Base-by-base conservation (phyloP, 2,797 vertebrate species). In the Notoglanidium macrostoma region DNA sequence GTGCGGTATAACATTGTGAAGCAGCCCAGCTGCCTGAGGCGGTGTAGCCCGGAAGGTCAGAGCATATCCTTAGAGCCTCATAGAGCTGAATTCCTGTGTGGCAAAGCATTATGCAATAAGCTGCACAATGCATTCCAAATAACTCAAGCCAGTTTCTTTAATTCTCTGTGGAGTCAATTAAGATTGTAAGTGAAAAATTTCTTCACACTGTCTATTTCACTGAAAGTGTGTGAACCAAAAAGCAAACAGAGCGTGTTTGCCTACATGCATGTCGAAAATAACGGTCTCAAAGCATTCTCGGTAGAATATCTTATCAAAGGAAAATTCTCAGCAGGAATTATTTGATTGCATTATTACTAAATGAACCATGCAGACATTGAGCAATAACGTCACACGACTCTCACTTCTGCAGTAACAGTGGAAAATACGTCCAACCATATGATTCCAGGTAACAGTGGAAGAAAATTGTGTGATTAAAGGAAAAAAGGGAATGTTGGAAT, bases 401-500 rank as follows among this genome's bases (percentile, higher is more conserved):
- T 87, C 76, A 90, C 80, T 90, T 86, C 85, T 21, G 84, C 74
- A 87, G 55, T 82, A 85, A 87, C 83, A 82, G 81, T 83, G 89
- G 90, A 92, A 93, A 91, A 89, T 85, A 76, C 82, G 83, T 88
- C 85, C 86, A 87, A 81, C 85, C 76, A 35, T 83, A 84, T 72
- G 76, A 86, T 86, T 89, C 86, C 70, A 90, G 86, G 87, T 87
- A 85, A 85, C 84, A 86, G 83, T 86, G 85, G 35, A 84, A 46
- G 86, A 90, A 88, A 88, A 88, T 85, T 85, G 70, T 57, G 57
- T 85, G 89, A 88, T 92, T 90, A 91, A 90, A 89, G 81, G 85
- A 89, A 87, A 90, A 90, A 81, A 85, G 19, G 35, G 85, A 65
- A 67, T 88, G 86, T 85, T 86, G 89, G 87, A 90, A 89, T 88